Evolutionary conservation across 2,113 vertebrate genomes (phyloP).

Genomic region (Grus americana): DNA sequence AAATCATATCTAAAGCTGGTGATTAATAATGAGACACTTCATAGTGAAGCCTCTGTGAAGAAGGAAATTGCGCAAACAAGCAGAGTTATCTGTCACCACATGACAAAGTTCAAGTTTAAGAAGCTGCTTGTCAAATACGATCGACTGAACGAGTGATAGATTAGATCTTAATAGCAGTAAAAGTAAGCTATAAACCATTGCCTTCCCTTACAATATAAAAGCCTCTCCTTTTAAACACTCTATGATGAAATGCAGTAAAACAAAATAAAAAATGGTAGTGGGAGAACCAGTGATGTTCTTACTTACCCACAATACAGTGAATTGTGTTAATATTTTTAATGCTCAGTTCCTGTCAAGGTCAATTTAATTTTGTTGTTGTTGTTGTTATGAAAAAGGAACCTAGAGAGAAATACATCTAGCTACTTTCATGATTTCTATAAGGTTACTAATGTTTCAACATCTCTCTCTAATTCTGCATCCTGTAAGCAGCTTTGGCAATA

Average conservation of each 20-base stretch:
- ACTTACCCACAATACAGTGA: neutral
- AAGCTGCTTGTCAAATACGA: slow-evolving; percentile 78
- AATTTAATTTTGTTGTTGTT: slow-evolving; percentile 25
- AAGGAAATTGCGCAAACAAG: slow-evolving; percentile 77
- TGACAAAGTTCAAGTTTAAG: slow-evolving; percentile 81
- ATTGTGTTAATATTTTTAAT: neutral
- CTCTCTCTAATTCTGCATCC: neutral
- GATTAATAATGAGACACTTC: slow-evolving; percentile 78
- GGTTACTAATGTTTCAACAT: neutral
- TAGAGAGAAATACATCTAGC: neutral
- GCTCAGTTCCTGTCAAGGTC: neutral
- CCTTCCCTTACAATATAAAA: slow-evolving; percentile 73
- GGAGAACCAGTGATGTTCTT: neutral
- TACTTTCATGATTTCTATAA: neutral
- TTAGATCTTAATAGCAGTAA: slow-evolving; percentile 79
- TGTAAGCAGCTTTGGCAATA: neutral
- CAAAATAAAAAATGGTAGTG: slow-evolving; percentile 36
- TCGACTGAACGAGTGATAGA: slow-evolving; percentile 77
- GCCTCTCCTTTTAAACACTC: slow-evolving; percentile 53
- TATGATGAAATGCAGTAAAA: slow-evolving; percentile 47
- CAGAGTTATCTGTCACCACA: slow-evolving; percentile 77
- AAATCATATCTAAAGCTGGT: slow-evolving; percentile 72
- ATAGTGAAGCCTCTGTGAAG: slow-evolving; percentile 63
- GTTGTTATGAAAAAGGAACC: neutral
- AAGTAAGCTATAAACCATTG: slow-evolving; percentile 74